A percentile compares a stretch with the other conserved stretches of the same genome.
phyloP scores from a whole-genome alignment of 2,113 vertebrate genomes.

The Hyaena hyaena region DNA sequence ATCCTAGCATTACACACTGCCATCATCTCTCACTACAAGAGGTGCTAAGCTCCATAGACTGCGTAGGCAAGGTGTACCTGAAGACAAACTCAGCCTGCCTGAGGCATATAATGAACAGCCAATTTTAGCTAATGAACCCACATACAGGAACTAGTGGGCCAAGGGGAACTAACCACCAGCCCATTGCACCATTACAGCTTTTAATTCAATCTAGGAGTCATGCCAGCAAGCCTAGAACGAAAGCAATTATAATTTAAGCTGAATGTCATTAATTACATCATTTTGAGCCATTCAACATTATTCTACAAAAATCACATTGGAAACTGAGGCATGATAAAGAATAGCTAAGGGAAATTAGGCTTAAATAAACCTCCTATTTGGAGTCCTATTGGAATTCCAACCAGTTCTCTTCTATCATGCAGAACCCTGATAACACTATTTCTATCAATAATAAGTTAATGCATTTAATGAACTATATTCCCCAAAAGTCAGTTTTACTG shows the following conservation, averaged over 20 bases:
- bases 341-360: slow-evolving; percentile 13
- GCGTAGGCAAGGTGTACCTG: background rate
- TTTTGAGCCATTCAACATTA: slow-evolving; percentile 43
- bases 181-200: background rate
- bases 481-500: background rate
- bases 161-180: background rate
- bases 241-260: slow-evolving; percentile 49
- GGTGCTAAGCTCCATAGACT: background rate
- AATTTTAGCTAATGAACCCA: background rate
- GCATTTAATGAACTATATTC: background rate
- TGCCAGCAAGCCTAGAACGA: background rate
- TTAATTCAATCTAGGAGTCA: background rate
- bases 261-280: slow-evolving; percentile 50
- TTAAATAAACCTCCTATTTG: background rate
- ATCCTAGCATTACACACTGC: background rate
- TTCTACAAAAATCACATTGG: slow-evolving; percentile 45
- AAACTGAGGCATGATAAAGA: slow-evolving; percentile 25
- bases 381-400: background rate
- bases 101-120: background rate
- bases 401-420: background rate
- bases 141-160: background rate
- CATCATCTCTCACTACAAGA: background rate
- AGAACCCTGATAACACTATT: background rate
- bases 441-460: slow-evolving; percentile 21
- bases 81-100: background rate